Evolutionary conservation across 92 coral and sea anemone genomes (phyloP), one percentile per base, ranked within the genome.

Genomic region (Scolanthus callimorphus): DNA sequence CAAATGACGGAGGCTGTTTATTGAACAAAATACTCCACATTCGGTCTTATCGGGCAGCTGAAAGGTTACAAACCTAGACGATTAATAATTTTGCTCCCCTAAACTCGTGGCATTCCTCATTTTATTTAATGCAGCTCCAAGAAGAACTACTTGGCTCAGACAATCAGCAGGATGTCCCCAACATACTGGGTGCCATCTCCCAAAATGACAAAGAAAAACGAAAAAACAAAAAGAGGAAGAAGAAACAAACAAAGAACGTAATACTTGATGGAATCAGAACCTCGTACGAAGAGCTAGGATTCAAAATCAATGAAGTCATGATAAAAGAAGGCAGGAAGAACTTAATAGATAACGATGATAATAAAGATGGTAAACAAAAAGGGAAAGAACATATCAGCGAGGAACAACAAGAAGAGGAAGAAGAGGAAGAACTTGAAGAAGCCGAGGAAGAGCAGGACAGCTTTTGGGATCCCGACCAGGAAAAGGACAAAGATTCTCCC

Each of bases 191-290:
- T 13, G 65, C 64, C 4, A n/a, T 68, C 24, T 29, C 56, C 26
- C 73, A 66, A 20, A 13, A 68, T 24, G 65, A 68, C 57, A 59
- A 59, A 49, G n/a, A n/a, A n/a, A n/a, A n/a, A n/a, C n/a, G n/a
- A n/a, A n/a, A n/a, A n/a, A n/a, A n/a, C n/a, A n/a, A 20, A 51
- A 23, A 20, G 52, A 39, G 20, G 25, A 34, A 11, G 19, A 52
- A 27, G 43, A 43, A 13, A 31, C 55, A 43, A 48, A 48, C 15
- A 28, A 25, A 24, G 20, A 49, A 27, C 1, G 26, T 6, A 57
- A 24, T 68, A 1, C 55, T 68, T 3, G 25, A n/a, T 0, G 47
- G 57, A 43, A 29, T 68, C 11, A 51, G 75, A 44, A 31, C 30
- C 11, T 50, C 75, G 3, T 68, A 68, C 31, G 48, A 43, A 17